Evolutionary conservation across 2,888 invertebrate genomes (phyloP).

Genomic region (Leucozona laternaria): DNA sequence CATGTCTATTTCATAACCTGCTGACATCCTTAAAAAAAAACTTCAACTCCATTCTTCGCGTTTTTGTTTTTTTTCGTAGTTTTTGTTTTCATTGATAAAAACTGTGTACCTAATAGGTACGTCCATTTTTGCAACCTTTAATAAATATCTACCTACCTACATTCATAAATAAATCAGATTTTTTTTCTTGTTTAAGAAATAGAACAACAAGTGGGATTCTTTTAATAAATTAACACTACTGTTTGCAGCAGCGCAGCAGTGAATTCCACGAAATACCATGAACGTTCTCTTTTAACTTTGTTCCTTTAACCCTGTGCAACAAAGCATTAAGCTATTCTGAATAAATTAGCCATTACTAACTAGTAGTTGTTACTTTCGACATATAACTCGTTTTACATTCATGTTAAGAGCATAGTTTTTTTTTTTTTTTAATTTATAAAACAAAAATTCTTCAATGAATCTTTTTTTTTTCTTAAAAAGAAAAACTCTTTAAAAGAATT

Average conservation of each 20-base stretch:
- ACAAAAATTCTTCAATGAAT: slow-evolving; percentile 43
- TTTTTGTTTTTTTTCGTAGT: too few relatives aligned
- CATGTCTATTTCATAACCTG: too few relatives aligned
- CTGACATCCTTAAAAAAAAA: too few relatives aligned
- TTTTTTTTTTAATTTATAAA: background rate
- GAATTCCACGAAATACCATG: background rate
- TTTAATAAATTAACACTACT: background rate
- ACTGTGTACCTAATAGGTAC: too few relatives aligned
- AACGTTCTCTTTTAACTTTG: background rate
- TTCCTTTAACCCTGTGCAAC: slow-evolving; percentile 10
- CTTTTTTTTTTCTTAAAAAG: background rate
- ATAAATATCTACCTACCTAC: too few relatives aligned
- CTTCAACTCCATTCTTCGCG: too few relatives aligned
- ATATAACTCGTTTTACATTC: slow-evolving; percentile 6
- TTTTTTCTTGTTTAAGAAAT: too few relatives aligned
- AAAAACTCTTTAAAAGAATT: slow-evolving; percentile 28
- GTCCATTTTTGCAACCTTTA: too few relatives aligned
- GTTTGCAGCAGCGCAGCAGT: background rate
- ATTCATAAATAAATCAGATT: too few relatives aligned
- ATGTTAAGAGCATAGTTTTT: background rate
- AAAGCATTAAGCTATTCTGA: slow-evolving; percentile 16
- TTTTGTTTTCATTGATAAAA: too few relatives aligned
- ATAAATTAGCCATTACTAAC: slow-evolving; percentile 3
- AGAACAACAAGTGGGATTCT: background rate
- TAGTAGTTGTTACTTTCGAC: background rate